Conservation (phyloP, 1,140 invertebrate species). For the Andrena cerasifolii region DNA sequence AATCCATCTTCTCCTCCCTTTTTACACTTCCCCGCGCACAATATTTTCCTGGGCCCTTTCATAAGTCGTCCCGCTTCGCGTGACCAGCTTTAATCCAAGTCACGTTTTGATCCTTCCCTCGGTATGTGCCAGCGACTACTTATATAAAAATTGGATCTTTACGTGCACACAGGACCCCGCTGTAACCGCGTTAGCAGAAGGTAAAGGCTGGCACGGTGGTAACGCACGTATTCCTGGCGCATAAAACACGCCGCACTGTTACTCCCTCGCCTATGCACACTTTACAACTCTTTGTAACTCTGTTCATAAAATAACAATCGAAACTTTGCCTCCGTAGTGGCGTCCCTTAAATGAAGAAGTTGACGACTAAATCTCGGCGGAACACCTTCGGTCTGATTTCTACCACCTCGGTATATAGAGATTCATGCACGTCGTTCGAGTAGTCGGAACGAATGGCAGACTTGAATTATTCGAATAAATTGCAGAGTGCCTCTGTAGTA, state of each 20-base stretch:
- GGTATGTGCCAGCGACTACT: not conserved
- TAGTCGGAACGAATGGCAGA: too few species aligned
- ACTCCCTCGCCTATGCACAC: not conserved
- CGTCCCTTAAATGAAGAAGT: too few species aligned
- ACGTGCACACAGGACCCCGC: not conserved
- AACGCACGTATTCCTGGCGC: not conserved
- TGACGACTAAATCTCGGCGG: too few species aligned
- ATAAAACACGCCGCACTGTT: not conserved
- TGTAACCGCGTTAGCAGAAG: constrained; percentile 19
- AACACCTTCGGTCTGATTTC: too few species aligned
- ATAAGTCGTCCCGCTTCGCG: not conserved
- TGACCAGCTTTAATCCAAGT: constrained; percentile 10
- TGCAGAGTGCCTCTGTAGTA: too few species aligned
- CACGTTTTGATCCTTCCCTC: constrained; percentile 13
- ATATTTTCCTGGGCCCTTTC: constrained; percentile 1
- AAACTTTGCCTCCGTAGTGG: too few species aligned
- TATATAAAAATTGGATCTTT: constrained; percentile 9
- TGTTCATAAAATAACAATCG: constrained; percentile 24
- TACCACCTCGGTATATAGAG: too few species aligned
- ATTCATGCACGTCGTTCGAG: too few species aligned
- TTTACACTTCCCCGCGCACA: not conserved
- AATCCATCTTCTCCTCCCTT: not conserved
- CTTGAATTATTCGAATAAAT: not conserved
- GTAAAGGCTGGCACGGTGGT: not conserved
- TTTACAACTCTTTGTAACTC: not conserved